Conservation (phyloP, 2,113 vertebrate species). For the Telmatochromis sp. region DNA sequence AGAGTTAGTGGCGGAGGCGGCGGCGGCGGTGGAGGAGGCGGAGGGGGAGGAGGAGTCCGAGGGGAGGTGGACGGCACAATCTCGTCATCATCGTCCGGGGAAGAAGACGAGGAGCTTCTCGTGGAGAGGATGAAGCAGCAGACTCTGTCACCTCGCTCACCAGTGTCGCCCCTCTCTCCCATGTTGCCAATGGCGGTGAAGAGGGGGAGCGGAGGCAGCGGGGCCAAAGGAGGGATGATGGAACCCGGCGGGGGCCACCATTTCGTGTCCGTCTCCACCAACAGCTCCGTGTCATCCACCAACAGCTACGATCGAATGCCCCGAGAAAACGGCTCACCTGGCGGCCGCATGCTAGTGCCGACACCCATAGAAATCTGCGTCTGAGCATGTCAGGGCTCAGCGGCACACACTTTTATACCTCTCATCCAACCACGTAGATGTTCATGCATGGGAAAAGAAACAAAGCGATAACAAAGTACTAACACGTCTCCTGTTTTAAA, state of each 20-base stretch:
- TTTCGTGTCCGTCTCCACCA: constrained; percentile 74
- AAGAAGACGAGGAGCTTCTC: constrained; percentile 73
- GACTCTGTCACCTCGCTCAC: constrained; percentile 67
- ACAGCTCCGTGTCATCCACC: constrained; percentile 76
- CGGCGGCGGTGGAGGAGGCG: not conserved
- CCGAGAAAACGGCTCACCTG: constrained; percentile 65
- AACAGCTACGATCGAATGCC: constrained; percentile 76
- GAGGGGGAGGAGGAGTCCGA: constrained; percentile 11
- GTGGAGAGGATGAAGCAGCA: constrained; percentile 79
- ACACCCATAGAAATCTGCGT: constrained; percentile 82
- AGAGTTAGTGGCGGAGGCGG: not conserved
- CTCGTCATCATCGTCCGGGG: constrained; percentile 64
- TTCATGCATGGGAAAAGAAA: constrained; percentile 31
- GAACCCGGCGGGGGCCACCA: constrained; percentile 56
- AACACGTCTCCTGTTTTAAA: not conserved
- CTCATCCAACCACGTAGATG: constrained; percentile 5
- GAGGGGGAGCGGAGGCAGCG: constrained; percentile 31
- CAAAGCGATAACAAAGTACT: not conserved
- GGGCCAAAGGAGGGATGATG: constrained; percentile 42
- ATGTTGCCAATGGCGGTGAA: constrained; percentile 36
- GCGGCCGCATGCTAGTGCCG: constrained; percentile 72
- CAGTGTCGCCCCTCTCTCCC: constrained; percentile 54
- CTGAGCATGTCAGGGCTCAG: constrained; percentile 28
- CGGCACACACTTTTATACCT: constrained; percentile 26
- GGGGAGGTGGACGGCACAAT: constrained; percentile 49